phyloP scores from a whole-genome alignment of 2,888 invertebrate species.

The Hypselothyrea guttata region DNA sequence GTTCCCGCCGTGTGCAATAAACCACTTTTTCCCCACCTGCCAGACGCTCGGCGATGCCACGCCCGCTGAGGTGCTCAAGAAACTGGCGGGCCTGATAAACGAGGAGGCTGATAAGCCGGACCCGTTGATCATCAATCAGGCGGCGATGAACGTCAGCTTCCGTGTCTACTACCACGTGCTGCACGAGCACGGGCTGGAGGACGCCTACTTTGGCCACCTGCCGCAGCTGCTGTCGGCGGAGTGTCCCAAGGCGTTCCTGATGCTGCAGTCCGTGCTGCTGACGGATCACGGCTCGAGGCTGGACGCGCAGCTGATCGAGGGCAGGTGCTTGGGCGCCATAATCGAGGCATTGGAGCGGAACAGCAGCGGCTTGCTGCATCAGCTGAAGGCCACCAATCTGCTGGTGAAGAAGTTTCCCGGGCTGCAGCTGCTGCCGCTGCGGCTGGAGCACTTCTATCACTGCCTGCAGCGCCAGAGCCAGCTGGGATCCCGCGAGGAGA shows the following conservation, averaged over 20 bases:
- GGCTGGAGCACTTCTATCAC: constrained; percentile 77
- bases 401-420: constrained; percentile 72
- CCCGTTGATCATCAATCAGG: constrained; percentile 61
- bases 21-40: neutral
- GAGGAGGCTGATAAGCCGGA: constrained; percentile 37
- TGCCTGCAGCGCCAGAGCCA: constrained; percentile 80
- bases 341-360: constrained; percentile 60
- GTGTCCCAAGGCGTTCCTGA: constrained; percentile 53
- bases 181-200: constrained; percentile 55
- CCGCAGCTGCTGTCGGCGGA: constrained; percentile 22
- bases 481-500: constrained; percentile 79
- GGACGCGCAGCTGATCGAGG: constrained; percentile 51
- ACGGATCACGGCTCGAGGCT: constrained; percentile 67
- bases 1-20: neutral
- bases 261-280: constrained; percentile 75
- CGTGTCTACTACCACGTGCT: constrained; percentile 76
- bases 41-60: constrained; percentile 55
- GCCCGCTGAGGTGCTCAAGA: constrained; percentile 47
- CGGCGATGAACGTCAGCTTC: constrained; percentile 70
- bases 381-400: constrained; percentile 76
- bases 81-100: constrained; percentile 51
- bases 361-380: constrained; percentile 60
- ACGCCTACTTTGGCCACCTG: constrained; percentile 52
- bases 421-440: constrained; percentile 37
- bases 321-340: constrained; percentile 62